Evolutionary conservation across 2,113 vertebrate genomes (phyloP), one percentile per base, ranked within the genome.

Genomic region (Haplochromis burtoni): DNA sequence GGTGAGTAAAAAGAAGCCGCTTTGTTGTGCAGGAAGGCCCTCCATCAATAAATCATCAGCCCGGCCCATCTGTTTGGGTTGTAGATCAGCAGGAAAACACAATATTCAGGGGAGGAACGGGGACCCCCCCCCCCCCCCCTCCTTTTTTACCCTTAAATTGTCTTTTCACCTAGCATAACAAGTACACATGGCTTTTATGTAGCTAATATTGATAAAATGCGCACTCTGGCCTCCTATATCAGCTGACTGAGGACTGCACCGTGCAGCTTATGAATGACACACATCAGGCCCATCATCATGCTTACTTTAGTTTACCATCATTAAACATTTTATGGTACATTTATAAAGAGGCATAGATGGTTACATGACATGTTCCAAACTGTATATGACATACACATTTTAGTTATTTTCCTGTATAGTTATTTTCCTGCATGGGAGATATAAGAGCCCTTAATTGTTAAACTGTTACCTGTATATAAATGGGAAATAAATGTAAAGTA

Each of bases 1-100:
- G 97, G 97, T 98, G 5, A 95, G 95, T 90, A 26, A 87, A 95
- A 90, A 31, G 29, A 73, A 95, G 71, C 63, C 49, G 57, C 92
- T 93, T 93, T 94, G 88, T 94, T 93, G 85, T 90, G 85, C 78
- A 19, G 11, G 8, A 78, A 87, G 90, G 91, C 91, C 92, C 68
- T 45, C 89, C 93, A 94, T 95, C 88, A 90, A 94, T 94, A 93
- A 94, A 93, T 89, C 82, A 94, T 83, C 79, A 86, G 82, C 78
- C 17, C 61, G 33, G 31, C 68, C 80, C 84, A 73, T 93, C 81
- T 88, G 82, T 85, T 81, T 84, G 85, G 87, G 7, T 40, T 3
- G 33, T n/a, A 33, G 71, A 17, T 14, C 10, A 31, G 4, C 40
- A 42, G 66, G 19, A 49, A 68, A 45, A 76, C 83, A n/a, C 7